Percentiles rank a stretch among this genome's conserved stretches.
phyloP scores from a whole-genome alignment of 2,888 invertebrate species.

The Bombyx huttoni region DNA sequence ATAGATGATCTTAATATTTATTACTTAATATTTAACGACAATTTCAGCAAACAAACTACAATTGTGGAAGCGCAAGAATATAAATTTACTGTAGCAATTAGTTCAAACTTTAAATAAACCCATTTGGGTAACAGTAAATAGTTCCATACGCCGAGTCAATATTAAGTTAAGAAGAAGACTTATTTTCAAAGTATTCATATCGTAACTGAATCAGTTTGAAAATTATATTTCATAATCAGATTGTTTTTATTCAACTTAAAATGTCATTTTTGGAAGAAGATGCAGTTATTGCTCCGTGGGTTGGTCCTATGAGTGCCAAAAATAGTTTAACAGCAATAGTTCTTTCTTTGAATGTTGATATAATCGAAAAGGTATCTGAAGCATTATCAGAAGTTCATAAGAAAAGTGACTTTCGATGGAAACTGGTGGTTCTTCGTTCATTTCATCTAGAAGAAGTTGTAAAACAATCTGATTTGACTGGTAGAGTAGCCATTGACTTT shows the following conservation, averaged over 20 bases:
- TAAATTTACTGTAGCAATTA: too few relatives aligned
- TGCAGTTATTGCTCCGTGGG: conserved; percentile 44
- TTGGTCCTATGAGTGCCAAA: conserved; percentile 43
- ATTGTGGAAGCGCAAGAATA: too few relatives aligned
- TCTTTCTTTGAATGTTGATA: conserved; percentile 43
- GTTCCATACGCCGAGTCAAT: too few relatives aligned
- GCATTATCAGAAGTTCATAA: conserved; percentile 42
- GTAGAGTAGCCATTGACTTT: conserved; percentile 51
- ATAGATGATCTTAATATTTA: too few relatives aligned
- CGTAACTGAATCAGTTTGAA: too few relatives aligned
- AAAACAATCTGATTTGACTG: conserved; percentile 37
- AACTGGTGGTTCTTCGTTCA: conserved; percentile 41
- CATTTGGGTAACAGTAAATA: too few relatives aligned
- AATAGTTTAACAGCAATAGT: conserved; percentile 47
- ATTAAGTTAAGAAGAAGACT: too few relatives aligned
- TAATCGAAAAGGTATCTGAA: conserved; percentile 46
- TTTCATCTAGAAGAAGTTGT: conserved; percentile 41
- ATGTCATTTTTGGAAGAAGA: conserved; percentile 44
- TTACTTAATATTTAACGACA: too few relatives aligned
- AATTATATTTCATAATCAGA: too few relatives aligned
- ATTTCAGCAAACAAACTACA: too few relatives aligned
- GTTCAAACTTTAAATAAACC: too few relatives aligned
- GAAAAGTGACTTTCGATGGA: conserved; percentile 46
- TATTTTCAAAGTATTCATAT: too few relatives aligned
- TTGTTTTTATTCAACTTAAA: conserved; percentile 1